These are phyloP conservation scores for Ailuropoda melanoleuca DNA, from an alignment of 2,113 vertebrate genomes.

Conservation along the genomic window DNA sequence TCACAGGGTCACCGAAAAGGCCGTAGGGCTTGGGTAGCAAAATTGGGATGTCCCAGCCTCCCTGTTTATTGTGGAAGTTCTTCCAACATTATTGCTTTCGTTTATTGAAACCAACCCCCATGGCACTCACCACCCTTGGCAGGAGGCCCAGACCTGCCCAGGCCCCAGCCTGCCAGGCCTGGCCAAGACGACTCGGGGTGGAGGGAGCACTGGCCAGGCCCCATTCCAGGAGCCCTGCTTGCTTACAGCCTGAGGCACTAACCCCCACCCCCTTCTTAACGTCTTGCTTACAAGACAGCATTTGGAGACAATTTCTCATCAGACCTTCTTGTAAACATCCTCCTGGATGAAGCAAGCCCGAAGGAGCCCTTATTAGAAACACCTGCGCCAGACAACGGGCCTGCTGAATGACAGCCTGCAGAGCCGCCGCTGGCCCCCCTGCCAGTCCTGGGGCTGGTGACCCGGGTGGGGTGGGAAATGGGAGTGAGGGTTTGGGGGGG, in stretches of 20 bases:
- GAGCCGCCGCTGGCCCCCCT: slow-evolving; percentile 31
- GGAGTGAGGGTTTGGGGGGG: not conserved
- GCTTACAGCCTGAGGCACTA: slow-evolving; percentile 72
- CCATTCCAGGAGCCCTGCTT: slow-evolving; percentile 65
- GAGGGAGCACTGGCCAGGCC: slow-evolving; percentile 63
- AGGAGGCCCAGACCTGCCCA: slow-evolving; percentile 74
- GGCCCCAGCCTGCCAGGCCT: slow-evolving; percentile 70
- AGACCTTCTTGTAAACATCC: slow-evolving; percentile 82
- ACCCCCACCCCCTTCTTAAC: slow-evolving; percentile 57
- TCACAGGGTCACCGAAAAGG: slow-evolving; percentile 18
- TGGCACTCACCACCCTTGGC: slow-evolving; percentile 68
- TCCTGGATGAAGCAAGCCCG: slow-evolving; percentile 76
- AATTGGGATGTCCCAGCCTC: slow-evolving; percentile 24
- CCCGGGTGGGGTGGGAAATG: not conserved
- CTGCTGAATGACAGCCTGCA: slow-evolving; percentile 78
- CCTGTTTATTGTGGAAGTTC: slow-evolving; percentile 57
- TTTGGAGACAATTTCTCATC: slow-evolving; percentile 84
- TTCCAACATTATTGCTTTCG: slow-evolving; percentile 72
- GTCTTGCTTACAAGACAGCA: slow-evolving; percentile 82
- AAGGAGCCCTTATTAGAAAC: slow-evolving; percentile 80
- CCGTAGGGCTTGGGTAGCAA: not conserved
- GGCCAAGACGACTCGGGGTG: slow-evolving; percentile 48
- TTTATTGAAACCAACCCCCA: slow-evolving; percentile 78
- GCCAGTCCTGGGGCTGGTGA: slow-evolving; percentile 51
- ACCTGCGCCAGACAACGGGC: slow-evolving; percentile 72